These are phyloP conservation scores for Punctoribates punctum DNA, from an alignment of 2,888 invertebrate species.

Conservation along the genomic window DNA sequence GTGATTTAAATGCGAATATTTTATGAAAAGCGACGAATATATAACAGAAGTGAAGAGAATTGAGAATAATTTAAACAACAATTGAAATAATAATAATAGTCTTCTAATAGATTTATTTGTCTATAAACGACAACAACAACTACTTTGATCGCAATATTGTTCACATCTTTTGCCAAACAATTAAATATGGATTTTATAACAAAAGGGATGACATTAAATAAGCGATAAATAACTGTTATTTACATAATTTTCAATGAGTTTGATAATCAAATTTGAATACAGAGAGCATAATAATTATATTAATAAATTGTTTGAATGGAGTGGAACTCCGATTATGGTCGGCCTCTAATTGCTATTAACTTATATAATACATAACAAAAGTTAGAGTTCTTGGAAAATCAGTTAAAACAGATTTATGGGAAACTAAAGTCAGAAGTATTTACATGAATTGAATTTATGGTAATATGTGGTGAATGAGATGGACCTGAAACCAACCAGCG, in stretches of 20 bases:
- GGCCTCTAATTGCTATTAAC: not conserved
- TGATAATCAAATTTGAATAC: not conserved
- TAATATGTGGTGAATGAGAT: not conserved
- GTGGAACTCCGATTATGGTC: not conserved
- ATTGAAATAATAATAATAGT: too few species aligned
- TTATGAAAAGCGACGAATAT: too few species aligned
- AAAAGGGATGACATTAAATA: conserved; percentile 1
- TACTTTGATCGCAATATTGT: conserved; percentile 7
- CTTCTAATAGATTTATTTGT: too few species aligned
- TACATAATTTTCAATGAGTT: conserved; percentile 1
- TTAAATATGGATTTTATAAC: not conserved
- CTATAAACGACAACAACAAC: not conserved
- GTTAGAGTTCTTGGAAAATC: not conserved
- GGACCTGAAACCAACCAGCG: conserved; percentile 24
- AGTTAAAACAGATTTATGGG: not conserved
- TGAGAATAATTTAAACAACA: too few species aligned
- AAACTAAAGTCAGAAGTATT: not conserved
- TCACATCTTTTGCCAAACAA: conserved; percentile 8
- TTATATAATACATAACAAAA: conserved; percentile 6
- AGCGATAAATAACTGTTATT: conserved; percentile 19
- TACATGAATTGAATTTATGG: not conserved
- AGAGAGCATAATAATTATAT: not conserved
- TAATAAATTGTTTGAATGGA: not conserved
- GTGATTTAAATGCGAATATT: too few species aligned
- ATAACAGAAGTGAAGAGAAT: too few species aligned